Conservation (phyloP, 2,888 invertebrate genomes). For the Perithous albicinctus region DNA sequence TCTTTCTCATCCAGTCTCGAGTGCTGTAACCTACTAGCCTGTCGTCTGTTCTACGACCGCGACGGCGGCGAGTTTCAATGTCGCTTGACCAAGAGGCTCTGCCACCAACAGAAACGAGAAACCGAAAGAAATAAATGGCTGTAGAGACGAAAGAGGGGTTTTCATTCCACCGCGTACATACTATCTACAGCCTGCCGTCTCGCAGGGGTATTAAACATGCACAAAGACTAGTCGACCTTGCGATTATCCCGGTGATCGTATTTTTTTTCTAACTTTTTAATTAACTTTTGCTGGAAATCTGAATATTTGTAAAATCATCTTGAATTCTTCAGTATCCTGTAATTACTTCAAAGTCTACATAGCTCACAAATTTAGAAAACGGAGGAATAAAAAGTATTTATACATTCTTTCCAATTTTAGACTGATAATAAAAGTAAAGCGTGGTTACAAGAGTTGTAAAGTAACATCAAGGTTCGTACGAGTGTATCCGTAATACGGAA, state of each 20-base stretch:
- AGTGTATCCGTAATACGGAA: no score
- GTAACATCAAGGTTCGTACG: background rate
- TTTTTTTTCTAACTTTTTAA: constrained; percentile 9
- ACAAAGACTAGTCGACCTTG: constrained; percentile 24
- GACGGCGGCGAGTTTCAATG: constrained; percentile 54
- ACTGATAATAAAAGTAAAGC: no score
- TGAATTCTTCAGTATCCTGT: background rate
- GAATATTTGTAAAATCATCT: background rate
- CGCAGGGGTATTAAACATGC: background rate
- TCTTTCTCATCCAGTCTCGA: constrained; percentile 31
- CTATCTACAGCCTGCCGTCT: background rate
- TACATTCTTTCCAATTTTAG: background rate
- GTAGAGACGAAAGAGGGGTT: background rate
- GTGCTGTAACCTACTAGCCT: constrained; percentile 57
- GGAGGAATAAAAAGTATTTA: background rate
- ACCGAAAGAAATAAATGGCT: constrained; percentile 45
- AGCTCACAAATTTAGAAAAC: background rate
- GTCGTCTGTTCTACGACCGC: constrained; percentile 29
- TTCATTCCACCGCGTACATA: background rate
- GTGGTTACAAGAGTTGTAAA: background rate
- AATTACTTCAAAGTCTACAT: background rate
- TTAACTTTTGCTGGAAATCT: constrained; percentile 9
- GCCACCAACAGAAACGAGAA: constrained; percentile 45
- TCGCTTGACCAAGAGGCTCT: constrained; percentile 39
- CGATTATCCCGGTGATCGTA: constrained; percentile 10